phyloP scores from a whole-genome alignment of 2,888 invertebrate genomes.

The Leptothorax acervorum region DNA sequence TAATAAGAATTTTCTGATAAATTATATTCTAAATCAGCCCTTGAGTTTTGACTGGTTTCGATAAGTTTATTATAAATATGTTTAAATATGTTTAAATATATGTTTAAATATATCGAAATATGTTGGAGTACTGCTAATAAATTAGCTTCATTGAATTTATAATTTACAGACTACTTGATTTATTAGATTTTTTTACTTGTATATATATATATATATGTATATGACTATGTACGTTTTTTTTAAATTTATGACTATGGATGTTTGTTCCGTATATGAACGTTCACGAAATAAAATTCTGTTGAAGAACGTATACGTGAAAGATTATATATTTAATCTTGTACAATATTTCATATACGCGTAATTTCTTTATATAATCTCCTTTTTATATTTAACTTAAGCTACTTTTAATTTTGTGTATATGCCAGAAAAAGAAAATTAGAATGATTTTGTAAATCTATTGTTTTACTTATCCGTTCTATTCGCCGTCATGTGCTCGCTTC shows the following conservation, averaged over 20 bases:
- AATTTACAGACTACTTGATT: background rate
- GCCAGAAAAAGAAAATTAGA: background rate
- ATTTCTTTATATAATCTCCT: background rate
- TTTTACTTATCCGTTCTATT: background rate
- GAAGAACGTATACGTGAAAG: too few species aligned
- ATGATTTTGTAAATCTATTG: background rate
- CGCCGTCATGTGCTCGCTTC: background rate
- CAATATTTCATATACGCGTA: background rate
- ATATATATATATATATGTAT: too few species aligned
- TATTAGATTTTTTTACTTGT: background rate
- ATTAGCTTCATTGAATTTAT: background rate
- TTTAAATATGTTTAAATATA: background rate
- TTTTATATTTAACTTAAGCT: background rate
- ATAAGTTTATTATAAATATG: background rate
- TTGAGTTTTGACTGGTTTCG: background rate
- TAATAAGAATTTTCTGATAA: background rate
- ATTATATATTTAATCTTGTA: background rate
- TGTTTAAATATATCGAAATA: background rate
- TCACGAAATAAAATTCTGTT: background rate
- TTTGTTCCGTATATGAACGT: background rate
- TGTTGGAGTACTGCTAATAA: background rate
- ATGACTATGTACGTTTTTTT: background rate
- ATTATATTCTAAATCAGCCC: background rate
- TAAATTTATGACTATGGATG: background rate
- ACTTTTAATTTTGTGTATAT: background rate